Conservation (phyloP, 2,888 invertebrate species). For the Brachynemurus nebulosus region DNA sequence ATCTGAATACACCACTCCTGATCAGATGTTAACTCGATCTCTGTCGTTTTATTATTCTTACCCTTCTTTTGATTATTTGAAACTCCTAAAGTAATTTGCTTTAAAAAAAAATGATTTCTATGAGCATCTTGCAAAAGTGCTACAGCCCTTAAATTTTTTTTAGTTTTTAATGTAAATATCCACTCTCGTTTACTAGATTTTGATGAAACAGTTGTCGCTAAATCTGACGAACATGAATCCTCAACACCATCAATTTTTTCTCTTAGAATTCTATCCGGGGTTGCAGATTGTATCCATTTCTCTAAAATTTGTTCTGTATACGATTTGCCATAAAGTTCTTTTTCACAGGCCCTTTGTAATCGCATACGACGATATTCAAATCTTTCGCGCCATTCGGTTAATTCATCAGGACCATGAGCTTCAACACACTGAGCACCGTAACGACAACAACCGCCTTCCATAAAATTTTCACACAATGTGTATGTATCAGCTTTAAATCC, state of each 20-base stretch:
- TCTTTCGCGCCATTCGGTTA: conserved; percentile 58
- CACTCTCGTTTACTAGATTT: conserved; percentile 46
- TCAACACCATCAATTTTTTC: conserved; percentile 45
- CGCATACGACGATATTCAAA: conserved; percentile 52
- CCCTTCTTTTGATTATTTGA: conserved; percentile 13
- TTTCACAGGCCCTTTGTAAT: conserved; percentile 47
- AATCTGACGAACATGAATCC: conserved; percentile 40
- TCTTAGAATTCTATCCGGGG: conserved; percentile 46
- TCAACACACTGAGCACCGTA: conserved; percentile 59
- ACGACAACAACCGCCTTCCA: conserved; percentile 42
- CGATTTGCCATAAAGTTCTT: conserved; percentile 46
- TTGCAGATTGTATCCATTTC: conserved; percentile 44
- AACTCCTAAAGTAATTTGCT: conserved; percentile 31
- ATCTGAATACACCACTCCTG: conserved; percentile 39
- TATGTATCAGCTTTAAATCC: conserved; percentile 52
- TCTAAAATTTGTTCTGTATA: conserved; percentile 50
- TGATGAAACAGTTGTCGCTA: conserved; percentile 45
- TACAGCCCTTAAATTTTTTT: conserved; percentile 41
- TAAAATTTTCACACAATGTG: conserved; percentile 44
- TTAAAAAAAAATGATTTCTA: conserved; percentile 49
- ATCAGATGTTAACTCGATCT: conserved; percentile 33
- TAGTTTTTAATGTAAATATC: conserved; percentile 41
- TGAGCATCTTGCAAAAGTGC: conserved; percentile 56
- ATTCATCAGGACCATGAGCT: conserved; percentile 57
- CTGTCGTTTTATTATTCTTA: conserved; percentile 17